These are phyloP conservation scores for Himalopsyche anomala DNA, from an alignment of 2,888 invertebrate species.

Conservation along the genomic window DNA sequence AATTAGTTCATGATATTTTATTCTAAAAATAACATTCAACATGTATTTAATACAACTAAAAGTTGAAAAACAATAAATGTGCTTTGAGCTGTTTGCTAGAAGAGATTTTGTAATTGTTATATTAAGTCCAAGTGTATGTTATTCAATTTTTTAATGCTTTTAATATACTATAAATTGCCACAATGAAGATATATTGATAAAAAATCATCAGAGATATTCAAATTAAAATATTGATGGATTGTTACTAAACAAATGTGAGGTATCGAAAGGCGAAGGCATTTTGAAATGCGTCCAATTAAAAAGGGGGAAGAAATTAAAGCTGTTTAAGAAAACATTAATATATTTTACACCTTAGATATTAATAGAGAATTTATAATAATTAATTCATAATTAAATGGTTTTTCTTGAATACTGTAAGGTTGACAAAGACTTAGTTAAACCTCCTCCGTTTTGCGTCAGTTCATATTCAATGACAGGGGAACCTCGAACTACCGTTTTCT, in stretches of 20 bases:
- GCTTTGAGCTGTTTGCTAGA: conserved; percentile 50
- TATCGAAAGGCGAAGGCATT: not conserved
- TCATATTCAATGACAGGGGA: conserved; percentile 3
- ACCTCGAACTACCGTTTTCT: not conserved
- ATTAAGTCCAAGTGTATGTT: conserved; percentile 29
- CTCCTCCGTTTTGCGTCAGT: not conserved
- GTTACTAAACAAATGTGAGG: conserved; percentile 4
- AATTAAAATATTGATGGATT: not conserved
- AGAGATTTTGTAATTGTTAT: conserved; percentile 23
- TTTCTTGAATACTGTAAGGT: conserved; percentile 40
- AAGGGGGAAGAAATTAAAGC: conserved; percentile 24
- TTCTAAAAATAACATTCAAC: conserved; percentile 61
- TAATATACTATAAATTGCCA: not conserved
- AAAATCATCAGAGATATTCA: not conserved
- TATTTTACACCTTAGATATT: conserved; percentile 43
- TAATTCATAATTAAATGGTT: conserved; percentile 35
- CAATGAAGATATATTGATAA: not conserved
- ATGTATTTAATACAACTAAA: conserved; percentile 46
- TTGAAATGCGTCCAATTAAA: not conserved
- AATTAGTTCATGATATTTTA: conserved; percentile 51
- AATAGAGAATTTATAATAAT: conserved; percentile 41
- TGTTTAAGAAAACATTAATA: conserved; percentile 40
- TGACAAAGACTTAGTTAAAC: conserved; percentile 38
- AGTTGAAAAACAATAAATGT: conserved; percentile 48
- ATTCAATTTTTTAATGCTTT: conserved; percentile 7